Evolutionary conservation across 2,888 invertebrate genomes (phyloP).

Genomic region (Phortica magna): DNA sequence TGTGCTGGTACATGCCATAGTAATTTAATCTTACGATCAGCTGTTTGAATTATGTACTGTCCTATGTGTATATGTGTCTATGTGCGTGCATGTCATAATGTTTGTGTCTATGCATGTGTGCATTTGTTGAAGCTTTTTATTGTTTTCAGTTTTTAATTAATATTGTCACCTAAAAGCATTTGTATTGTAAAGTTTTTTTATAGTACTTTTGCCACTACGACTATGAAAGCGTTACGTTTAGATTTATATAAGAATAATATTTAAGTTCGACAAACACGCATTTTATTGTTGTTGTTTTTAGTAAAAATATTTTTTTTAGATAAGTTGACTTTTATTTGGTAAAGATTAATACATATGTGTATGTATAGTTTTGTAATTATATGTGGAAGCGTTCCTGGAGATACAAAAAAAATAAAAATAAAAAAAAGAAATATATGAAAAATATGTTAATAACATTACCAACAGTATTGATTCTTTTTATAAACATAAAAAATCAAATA

Average conservation of each 20-base stretch:
- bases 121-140: constrained; percentile 2
- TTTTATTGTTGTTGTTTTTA: not conserved
- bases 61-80: not conserved
- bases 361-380: constrained; percentile 45
- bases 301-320: not conserved
- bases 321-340: not conserved
- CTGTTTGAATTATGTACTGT: not conserved
- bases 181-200: not conserved
- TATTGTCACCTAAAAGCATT: constrained; percentile 24
- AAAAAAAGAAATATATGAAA: constrained; percentile 55
- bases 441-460: constrained; percentile 52
- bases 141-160: not conserved
- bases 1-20: not conserved
- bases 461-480: constrained; percentile 20
- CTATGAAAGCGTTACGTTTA: constrained; percentile 31
- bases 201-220: constrained; percentile 9
- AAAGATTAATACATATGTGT: not conserved
- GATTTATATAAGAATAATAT: constrained; percentile 17
- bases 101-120: not conserved
- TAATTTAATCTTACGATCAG: not conserved
- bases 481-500: not conserved
- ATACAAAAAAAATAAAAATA: constrained; percentile 61
- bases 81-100: not conserved
- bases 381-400: constrained; percentile 67
- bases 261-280: constrained; percentile 18